Conservation (phyloP, 92 coral and sea anemone genomes). For the Palythoa grandis region DNA sequence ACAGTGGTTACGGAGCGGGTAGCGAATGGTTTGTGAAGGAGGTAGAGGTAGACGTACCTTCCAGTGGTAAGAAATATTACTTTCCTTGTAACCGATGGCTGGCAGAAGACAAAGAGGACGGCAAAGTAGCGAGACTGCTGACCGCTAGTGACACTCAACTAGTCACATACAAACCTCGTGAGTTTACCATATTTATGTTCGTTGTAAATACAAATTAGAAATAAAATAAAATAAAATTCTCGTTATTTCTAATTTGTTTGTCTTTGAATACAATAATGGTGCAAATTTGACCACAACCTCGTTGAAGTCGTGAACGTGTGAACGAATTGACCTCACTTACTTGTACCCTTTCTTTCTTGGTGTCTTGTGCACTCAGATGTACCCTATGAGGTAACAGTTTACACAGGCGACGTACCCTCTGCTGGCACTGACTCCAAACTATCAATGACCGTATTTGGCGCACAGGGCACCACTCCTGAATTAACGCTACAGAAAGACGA, state of each 20-base stretch:
- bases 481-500: constrained; percentile 81
- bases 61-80: constrained; percentile 87
- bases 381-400: constrained; percentile 76
- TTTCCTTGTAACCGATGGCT: constrained; percentile 98
- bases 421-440: constrained; percentile 93
- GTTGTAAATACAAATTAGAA: not conserved
- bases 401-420: constrained; percentile 82
- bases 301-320: too few species aligned
- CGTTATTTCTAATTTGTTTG: too few species aligned
- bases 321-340: not conserved
- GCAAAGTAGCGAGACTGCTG: constrained; percentile 75
- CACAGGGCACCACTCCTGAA: constrained; percentile 89
- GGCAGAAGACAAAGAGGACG: constrained; percentile 93
- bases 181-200: constrained; percentile 33
- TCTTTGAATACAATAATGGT: too few species aligned
- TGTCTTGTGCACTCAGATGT: constrained; percentile 65
- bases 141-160: constrained; percentile 79
- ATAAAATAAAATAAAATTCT: too few species aligned
- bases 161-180: constrained; percentile 95
- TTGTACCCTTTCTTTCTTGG: not conserved
- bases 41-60: constrained; percentile 93
- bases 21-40: constrained; percentile 95
- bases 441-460: constrained; percentile 76
- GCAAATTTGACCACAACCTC: too few species aligned
- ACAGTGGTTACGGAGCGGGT: constrained; percentile 78